Evolutionary conservation across 1,140 invertebrate genomes (phyloP).

Genomic region (Zaprionus africanus): DNA sequence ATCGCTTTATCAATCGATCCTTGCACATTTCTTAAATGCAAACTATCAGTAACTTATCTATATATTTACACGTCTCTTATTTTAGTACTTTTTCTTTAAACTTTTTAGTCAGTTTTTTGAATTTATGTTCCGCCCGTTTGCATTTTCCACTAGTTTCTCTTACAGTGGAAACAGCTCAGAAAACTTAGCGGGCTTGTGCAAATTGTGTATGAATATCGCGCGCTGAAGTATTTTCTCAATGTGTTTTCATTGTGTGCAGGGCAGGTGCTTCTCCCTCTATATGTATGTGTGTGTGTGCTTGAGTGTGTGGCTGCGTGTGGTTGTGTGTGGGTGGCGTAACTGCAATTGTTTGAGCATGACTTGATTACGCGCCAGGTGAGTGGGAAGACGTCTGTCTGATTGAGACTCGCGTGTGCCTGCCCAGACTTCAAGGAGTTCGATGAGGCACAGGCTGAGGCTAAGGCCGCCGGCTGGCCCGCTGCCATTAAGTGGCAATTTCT

Average conservation of each 20-base stretch:
- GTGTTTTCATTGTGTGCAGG: constrained; percentile 30
- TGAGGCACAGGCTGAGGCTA: background rate
- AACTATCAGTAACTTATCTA: no score
- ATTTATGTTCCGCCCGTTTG: background rate
- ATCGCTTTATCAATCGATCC: no score
- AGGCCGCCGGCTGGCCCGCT: constrained; percentile 21
- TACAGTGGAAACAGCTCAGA: constrained; percentile 23
- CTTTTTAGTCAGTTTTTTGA: background rate
- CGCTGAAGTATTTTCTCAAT: constrained; percentile 48
- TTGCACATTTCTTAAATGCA: no score
- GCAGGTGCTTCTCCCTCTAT: background rate
- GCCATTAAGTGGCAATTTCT: constrained; percentile 57
- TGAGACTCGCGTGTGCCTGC: constrained; percentile 22
- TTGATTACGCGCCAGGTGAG: constrained; percentile 46
- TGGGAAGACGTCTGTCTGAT: constrained; percentile 11
- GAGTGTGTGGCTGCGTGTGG: background rate
- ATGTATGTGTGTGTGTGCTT: background rate
- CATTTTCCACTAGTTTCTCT: background rate
- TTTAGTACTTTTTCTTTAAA: no score
- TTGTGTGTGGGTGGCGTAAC: constrained; percentile 4
- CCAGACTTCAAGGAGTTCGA: constrained; percentile 26
- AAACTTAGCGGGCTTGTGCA: constrained; percentile 13
- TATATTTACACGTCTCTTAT: no score
- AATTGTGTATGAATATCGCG: constrained; percentile 49
- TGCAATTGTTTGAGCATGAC: constrained; percentile 54